phyloP scores from a whole-genome alignment of 1,140 invertebrate genomes.

The Drosophila nigromelanica region DNA sequence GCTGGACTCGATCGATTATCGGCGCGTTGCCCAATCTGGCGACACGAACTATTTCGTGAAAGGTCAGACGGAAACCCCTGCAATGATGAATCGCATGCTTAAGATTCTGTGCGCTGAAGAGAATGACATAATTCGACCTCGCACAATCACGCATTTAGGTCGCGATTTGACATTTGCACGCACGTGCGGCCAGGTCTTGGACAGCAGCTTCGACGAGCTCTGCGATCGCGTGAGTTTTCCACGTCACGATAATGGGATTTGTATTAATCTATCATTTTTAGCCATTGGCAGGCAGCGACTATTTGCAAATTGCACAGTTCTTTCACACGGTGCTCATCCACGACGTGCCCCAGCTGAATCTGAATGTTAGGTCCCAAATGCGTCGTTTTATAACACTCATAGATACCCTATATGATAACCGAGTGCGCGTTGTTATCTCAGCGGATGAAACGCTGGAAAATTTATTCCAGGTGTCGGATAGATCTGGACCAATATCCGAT shows the following conservation, averaged over 20 bases:
- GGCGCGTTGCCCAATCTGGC: constrained; percentile 87
- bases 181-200: constrained; percentile 96
- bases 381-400: constrained; percentile 98
- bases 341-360: constrained; percentile 93
- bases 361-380: constrained; percentile 91
- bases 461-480: constrained; percentile 88
- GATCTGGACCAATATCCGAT: constrained; percentile 86
- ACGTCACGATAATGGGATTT: not conserved
- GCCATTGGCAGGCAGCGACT: constrained; percentile 97
- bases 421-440: constrained; percentile 91
- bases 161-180: constrained; percentile 94
- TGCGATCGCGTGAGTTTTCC: constrained; percentile 91
- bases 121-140: constrained; percentile 93
- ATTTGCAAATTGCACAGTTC: constrained; percentile 94
- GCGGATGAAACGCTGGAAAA: constrained; percentile 90
- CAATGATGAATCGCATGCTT: constrained; percentile 93
- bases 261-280: constrained; percentile 72
- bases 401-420: constrained; percentile 98
- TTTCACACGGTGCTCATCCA: constrained; percentile 98
- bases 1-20: constrained; percentile 98
- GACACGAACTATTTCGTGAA: constrained; percentile 89
- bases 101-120: constrained; percentile 95
- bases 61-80: constrained; percentile 84
- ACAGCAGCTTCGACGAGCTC: constrained; percentile 95
- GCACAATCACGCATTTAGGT: constrained; percentile 93